Evolutionary conservation across 2,888 invertebrate genomes (phyloP).

Genomic region (Phytoseiulus persimilis): DNA sequence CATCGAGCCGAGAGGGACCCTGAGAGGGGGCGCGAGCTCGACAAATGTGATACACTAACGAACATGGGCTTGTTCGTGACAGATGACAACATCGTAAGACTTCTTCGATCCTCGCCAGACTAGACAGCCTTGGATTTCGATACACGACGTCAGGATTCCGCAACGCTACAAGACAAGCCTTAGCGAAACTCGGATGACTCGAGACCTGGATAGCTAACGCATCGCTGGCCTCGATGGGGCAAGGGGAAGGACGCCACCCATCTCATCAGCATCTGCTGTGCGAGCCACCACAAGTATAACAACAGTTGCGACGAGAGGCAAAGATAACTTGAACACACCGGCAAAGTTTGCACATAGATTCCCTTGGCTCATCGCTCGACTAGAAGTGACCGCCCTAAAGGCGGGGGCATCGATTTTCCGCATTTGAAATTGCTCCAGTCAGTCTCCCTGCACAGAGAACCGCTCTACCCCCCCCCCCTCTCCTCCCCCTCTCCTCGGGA

Average conservation of each 20-base stretch:
- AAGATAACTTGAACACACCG: neutral
- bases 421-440: neutral
- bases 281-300: neutral
- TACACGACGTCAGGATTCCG: neutral
- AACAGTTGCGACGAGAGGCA: neutral
- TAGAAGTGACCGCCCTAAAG: neutral
- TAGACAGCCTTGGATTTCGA: neutral
- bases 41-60: neutral
- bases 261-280: neutral
- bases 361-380: neutral
- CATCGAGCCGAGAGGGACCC: neutral
- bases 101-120: neutral
- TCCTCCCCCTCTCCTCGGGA: neutral
- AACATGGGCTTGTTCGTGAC: neutral
- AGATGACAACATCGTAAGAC: neutral
- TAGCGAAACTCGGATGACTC: neutral
- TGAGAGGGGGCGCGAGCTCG: neutral
- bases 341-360: neutral
- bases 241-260: neutral
- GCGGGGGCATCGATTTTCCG: neutral
- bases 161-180: neutral
- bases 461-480: neutral
- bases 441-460: neutral
- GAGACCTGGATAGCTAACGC: neutral
- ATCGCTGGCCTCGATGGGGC: neutral